These are phyloP conservation scores for Telmatherina bonti DNA, from an alignment of 2,797 vertebrate genomes.

Conservation along the genomic window DNA sequence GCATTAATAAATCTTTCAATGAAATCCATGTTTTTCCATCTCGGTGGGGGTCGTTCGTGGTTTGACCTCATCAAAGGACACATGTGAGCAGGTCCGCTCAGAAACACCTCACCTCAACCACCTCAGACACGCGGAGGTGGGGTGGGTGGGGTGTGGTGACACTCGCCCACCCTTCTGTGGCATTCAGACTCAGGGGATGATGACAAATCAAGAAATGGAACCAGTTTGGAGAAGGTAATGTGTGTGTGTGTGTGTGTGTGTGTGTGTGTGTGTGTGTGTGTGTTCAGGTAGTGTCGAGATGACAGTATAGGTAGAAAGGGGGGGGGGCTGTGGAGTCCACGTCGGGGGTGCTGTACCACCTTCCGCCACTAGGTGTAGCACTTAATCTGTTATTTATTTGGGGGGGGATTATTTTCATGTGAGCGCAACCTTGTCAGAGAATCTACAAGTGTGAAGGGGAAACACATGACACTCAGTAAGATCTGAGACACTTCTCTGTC, in stretches of 20 bases:
- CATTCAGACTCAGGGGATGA: conserved; percentile 45
- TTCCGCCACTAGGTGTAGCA: conserved; percentile 89
- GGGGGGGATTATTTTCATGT: conserved; percentile 62
- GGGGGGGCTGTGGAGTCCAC: neutral
- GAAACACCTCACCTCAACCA: conserved; percentile 26
- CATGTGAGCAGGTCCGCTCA: neutral
- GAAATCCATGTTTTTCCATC: conserved; percentile 30
- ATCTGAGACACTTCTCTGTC: neutral
- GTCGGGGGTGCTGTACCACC: conserved; percentile 77
- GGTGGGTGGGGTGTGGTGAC: conserved; percentile 20
- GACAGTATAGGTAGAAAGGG: no score
- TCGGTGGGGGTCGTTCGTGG: conserved; percentile 8
- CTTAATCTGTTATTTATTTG: conserved; percentile 86
- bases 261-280: no score
- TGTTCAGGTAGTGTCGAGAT: no score
- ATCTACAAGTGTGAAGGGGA: conserved; percentile 1
- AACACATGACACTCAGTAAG: no score
- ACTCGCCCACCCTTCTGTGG: conserved; percentile 29
- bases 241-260: no score
- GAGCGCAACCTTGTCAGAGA: conserved; percentile 7
- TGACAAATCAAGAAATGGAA: conserved; percentile 10
- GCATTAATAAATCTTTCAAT: conserved; percentile 56
- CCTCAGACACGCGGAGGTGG: conserved; percentile 9
- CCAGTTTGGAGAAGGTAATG: no score
- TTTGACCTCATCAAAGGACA: conserved; percentile 32